Base-by-base conservation (phyloP, 1,140 invertebrate genomes). In the Phthorimaea operculella region DNA sequence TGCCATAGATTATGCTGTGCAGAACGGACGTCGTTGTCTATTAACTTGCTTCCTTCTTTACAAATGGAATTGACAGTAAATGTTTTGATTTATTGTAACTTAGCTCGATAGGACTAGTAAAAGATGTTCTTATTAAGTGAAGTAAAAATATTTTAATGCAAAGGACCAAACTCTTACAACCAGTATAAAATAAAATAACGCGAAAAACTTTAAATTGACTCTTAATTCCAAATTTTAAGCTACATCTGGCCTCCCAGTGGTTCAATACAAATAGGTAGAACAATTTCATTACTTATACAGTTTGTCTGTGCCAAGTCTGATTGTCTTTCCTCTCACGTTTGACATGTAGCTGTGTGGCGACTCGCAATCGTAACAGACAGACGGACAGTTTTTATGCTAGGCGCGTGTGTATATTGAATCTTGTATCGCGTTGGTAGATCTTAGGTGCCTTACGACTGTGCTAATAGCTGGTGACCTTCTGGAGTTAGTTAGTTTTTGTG, bases 391-490 rank as follows among this genome's bases (percentile, higher is more conserved):
- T 81, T 81, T 83, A 80, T 83, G 74, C 70, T 57, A 52, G 58
- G 68, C 70, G 63, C 67, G 64, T 66, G 68, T 69, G 74, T 70
- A 78, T 76, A 80, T 78, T 80, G 74, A 80, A 78, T 76, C 63
- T 65, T 62, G 63, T 66, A 70, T 66, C 67, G 54, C 21, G 21
- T 6, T 64, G 36, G 59, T 71, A 58, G 70, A 71, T 74, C 67
- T 39, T 39, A n/a, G 21, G 21, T 28, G 21, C 21, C 21, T 28
- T 28, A 28, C 21, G 21, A 28, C 21, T 28, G 21, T 28, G 21
- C 21, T 28, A 28, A 28, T 28, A 28, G 21, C 21, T 28, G 21
- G 2, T 28, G 21, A 28, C 21, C 21, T 28, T 28, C 21, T 28
- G 21, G 6, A 28, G 21, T 28, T 28, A 6, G 21, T 28, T 28